Evolutionary conservation across 2,113 vertebrate genomes (phyloP).

Genomic region (Calidris pugnax): DNA sequence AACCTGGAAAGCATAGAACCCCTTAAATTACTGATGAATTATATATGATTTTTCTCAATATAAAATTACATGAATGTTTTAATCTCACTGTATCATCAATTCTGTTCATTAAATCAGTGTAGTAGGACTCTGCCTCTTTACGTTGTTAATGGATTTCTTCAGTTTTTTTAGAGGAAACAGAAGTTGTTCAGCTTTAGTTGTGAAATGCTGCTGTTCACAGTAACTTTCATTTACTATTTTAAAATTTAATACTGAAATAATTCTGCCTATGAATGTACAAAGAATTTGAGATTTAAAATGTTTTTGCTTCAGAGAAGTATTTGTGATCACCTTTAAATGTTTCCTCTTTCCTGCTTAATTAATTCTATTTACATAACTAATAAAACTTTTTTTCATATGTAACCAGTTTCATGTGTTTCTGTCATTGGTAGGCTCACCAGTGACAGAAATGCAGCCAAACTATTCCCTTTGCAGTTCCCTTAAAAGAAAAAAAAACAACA

Average conservation of each 20-base stretch:
- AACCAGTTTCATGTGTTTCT: background rate
- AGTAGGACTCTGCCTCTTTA: background rate
- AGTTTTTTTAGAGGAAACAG: background rate
- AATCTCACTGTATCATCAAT: background rate
- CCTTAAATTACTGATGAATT: background rate
- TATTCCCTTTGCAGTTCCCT: background rate
- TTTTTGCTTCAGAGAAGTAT: background rate
- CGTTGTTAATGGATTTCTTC: background rate
- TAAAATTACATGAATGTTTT: background rate
- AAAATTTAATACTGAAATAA: background rate
- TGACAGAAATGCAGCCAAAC: background rate
- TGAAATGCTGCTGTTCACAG: background rate
- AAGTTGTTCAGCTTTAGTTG: background rate
- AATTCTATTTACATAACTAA: background rate
- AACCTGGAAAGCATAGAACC: background rate
- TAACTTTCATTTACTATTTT: background rate
- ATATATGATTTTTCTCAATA: background rate
- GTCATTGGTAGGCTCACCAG: background rate
- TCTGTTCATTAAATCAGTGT: background rate
- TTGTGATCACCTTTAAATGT: background rate
- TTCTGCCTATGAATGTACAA: background rate
- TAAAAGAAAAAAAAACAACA: background rate
- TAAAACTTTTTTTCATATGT: background rate
- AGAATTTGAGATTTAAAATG: background rate
- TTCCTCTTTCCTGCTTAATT: background rate